phyloP scores from a whole-genome alignment of 2,888 invertebrate genomes.

The Melanophora roralis region DNA sequence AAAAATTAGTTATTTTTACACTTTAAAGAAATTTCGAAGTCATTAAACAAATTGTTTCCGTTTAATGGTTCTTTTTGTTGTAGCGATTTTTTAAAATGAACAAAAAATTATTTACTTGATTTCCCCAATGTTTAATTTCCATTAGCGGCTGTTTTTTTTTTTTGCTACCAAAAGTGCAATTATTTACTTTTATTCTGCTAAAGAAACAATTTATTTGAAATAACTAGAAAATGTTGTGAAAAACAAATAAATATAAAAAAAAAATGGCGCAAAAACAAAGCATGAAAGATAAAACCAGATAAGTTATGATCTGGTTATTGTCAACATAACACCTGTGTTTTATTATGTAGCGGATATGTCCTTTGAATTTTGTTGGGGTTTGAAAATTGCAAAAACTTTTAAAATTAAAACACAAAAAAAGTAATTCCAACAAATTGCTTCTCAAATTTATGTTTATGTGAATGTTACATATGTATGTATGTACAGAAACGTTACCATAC shows the following conservation, averaged over 20 bases:
- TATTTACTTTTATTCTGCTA: not conserved
- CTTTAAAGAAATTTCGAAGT: not conserved
- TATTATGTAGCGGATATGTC: not conserved
- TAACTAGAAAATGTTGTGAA: constrained; percentile 1
- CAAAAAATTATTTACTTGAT: constrained; percentile 52
- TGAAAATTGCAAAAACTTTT: not conserved
- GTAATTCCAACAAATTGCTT: constrained; percentile 48
- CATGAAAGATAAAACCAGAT: constrained; percentile 20
- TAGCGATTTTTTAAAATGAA: constrained; percentile 11
- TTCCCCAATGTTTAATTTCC: constrained; percentile 62
- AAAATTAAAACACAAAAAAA: constrained; percentile 2
- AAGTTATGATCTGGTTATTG: constrained; percentile 57
- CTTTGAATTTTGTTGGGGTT: not conserved
- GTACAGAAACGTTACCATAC: too few species aligned
- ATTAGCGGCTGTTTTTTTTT: constrained; percentile 44
- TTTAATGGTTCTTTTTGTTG: constrained; percentile 19
- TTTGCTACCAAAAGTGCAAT: constrained; percentile 17
- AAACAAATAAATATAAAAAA: not conserved
- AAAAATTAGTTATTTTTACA: too few species aligned
- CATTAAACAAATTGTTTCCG: constrained; percentile 51
- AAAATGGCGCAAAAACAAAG: not conserved
- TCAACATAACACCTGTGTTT: constrained; percentile 57
- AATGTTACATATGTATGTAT: too few species aligned
- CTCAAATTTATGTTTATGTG: constrained; percentile 45
- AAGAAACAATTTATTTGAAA: not conserved